Evolutionary conservation across 1,140 invertebrate genomes (phyloP), one percentile per base, ranked within the genome.

Genomic region (Odontomachus brunneus): DNA sequence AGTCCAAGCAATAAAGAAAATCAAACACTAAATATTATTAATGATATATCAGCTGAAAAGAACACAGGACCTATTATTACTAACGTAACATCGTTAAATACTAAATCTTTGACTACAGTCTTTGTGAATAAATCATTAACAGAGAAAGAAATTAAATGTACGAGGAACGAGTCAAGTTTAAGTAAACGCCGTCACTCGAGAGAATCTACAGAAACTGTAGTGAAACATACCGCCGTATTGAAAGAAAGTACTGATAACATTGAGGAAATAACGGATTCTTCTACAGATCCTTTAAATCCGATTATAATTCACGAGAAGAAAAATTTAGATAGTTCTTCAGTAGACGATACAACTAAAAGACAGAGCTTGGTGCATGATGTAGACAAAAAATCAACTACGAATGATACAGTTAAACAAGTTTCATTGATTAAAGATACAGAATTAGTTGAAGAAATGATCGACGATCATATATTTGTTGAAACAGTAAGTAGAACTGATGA

Each of bases 1-100:
- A 84, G 51, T 85, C 49, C 81, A 1, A 82, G 55, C 33, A 88
- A 92, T 38, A 89, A 91, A 60, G 86, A 90, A 71, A 89, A 81
- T 67, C 71, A 84, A 83, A 53, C 63, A 38, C 38, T 55, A n/a
- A 85, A 83, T 60, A 51, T 80, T 67, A 53, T 66, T 72, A 82
- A 0, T 48, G 38, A 24, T 2, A 24, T 19, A 57, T 63, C 66
- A 22, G 26, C 57, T 44, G 82, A 71, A 29, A 49, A 74, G 26
- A 67, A 29, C 24, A 29, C 22, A 17, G 69, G 81, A 14, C n/a
- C 53, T 53, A 15, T 14, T 44, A 19, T 12, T 63, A 59, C 17
- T 38, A 62, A 48, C n/a, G 17, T 49, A 11, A 9, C 22, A 24
- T 24, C 44, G 9, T 14, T 55, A 67, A 73, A 12, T 33, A 26